Evolutionary conservation across 2,888 invertebrate species (phyloP).

Genomic region (Tetranychus truncatus): DNA sequence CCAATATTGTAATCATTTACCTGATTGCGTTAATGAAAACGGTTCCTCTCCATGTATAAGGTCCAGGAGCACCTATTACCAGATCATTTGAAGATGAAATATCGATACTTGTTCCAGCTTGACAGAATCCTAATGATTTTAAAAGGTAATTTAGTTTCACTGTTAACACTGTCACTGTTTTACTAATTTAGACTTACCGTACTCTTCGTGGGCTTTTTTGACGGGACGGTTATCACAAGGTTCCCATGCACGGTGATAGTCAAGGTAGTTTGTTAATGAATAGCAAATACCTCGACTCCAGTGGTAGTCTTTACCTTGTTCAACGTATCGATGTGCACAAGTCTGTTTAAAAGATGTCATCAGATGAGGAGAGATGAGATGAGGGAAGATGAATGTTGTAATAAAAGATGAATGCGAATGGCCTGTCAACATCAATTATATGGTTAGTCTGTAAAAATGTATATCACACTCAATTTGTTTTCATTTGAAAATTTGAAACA

Average conservation of each 20-base stretch:
- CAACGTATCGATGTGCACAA: conserved; percentile 48
- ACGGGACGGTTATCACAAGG: conserved; percentile 53
- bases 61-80: conserved; percentile 74
- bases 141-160: no score
- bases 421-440: no score
- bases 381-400: no score
- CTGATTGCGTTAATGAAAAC: conserved; percentile 57
- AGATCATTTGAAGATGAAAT: conserved; percentile 56
- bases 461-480: no score
- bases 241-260: conserved; percentile 52
- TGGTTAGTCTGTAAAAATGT: no score
- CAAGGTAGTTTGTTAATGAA: conserved; percentile 54
- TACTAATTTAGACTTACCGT: conserved; percentile 38
- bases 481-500: no score
- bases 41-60: conserved; percentile 77
- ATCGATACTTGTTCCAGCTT: conserved; percentile 73
- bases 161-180: no score
- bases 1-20: conserved; percentile 37
- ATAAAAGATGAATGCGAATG: no score
- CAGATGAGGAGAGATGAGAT: no score
- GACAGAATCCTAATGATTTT: conserved; percentile 46
- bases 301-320: conserved; percentile 36
- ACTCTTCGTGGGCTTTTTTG: conserved; percentile 66
- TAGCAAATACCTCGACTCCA: conserved; percentile 81
- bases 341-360: conserved; percentile 36